Evolutionary conservation across 2,888 invertebrate species (phyloP), one percentile per base, ranked within the genome.

Genomic region (Empis livida): DNA sequence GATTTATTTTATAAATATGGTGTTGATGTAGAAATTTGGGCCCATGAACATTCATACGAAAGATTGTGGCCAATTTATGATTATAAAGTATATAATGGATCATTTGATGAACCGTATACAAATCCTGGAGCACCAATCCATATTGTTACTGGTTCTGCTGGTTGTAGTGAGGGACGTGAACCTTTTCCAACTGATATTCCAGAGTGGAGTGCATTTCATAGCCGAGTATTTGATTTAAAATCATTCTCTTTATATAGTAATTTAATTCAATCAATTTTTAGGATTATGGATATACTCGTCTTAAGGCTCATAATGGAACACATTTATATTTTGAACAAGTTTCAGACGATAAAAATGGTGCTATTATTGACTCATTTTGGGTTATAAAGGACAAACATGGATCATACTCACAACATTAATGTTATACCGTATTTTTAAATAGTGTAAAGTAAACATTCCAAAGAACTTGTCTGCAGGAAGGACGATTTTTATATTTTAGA

Each of bases 41-140:
- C 96, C 0, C 97, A 99, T 67, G 96, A 99, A 66, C 97, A 99
- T 70, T 89, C 90, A 6, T 99, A 96, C 65, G 97, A 99, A 71
- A 75, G 99, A 40, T 72, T 93, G 38, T 97, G 90, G 87, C 97
- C 97, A 10, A 79, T 96, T 48, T 99, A 90, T 70, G 79, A 97
- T 67, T 78, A 82, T 57, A 73, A 75, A 61, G 84, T 80, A 1
- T 79, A 77, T 61, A 83, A 83, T 62, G 82, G 79, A 16, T 73
- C 76, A 0, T 40, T 51, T 1, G 57, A 61, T 0, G 59, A 68
- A 4, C 78, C 79, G 0, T 79, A 79, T 53, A 64, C 63, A 42
- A 77, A 78, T 63, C 77, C 79, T 0, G 57, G 80, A 52, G 97
- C 93, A 0, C 93, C 97, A 0, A 85, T 97, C 0, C 97, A 99